Evolutionary conservation across 1,140 invertebrate species (phyloP).

Genomic region (Tetramorium parvispinum): DNA sequence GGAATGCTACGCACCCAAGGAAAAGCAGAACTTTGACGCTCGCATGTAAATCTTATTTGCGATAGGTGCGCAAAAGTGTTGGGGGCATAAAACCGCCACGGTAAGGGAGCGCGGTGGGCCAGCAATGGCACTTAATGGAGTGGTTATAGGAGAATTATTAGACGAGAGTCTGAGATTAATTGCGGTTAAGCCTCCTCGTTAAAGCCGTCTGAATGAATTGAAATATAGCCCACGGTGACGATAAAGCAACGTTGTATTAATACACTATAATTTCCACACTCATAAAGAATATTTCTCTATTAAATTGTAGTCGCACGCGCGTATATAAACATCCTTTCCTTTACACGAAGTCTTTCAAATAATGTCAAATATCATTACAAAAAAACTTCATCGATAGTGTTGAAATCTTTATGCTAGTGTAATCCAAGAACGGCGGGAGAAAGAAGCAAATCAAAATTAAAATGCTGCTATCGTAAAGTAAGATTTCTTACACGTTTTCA

Average conservation of each 20-base stretch:
- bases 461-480: neutral
- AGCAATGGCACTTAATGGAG: constrained; percentile 69
- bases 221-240: constrained; percentile 71
- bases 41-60: constrained; percentile 82
- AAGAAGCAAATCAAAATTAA: neutral
- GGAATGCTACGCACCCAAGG: neutral
- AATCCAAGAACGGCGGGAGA: neutral
- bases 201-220: constrained; percentile 69
- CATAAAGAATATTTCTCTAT: constrained; percentile 49
- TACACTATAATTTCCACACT: constrained; percentile 65
- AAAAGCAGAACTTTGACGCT: constrained; percentile 59
- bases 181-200: constrained; percentile 73
- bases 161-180: constrained; percentile 72
- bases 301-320: constrained; percentile 39
- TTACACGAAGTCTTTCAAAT: neutral
- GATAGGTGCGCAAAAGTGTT: constrained; percentile 69
- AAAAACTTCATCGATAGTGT: neutral
- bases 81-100: constrained; percentile 60
- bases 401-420: neutral
- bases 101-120: constrained; percentile 63
- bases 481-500: neutral
- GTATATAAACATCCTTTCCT: neutral
- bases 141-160: constrained; percentile 75
- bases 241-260: constrained; percentile 68
- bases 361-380: neutral